Evolutionary conservation across 2,888 invertebrate species (phyloP).

Genomic region (Drosophila falleni): DNA sequence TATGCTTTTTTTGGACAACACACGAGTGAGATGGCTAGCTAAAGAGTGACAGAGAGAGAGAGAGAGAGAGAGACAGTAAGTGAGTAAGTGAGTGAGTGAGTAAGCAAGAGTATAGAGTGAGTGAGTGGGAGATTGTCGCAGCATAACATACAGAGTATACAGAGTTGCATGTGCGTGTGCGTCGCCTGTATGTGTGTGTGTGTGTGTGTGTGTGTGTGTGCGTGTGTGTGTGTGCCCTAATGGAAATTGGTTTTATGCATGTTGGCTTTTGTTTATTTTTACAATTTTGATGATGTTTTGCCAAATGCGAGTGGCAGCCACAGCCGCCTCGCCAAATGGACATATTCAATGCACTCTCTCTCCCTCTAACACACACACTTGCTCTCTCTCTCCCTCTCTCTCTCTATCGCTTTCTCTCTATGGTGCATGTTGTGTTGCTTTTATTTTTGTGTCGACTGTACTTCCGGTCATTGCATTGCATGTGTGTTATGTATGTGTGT

Average conservation of each 20-base stretch:
- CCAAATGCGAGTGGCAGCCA: conserved; percentile 75
- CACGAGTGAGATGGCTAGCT: conserved; percentile 18
- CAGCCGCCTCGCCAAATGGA: conserved; percentile 48
- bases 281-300: conserved; percentile 81
- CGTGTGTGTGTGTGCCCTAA: conserved; percentile 64
- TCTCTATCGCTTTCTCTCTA: not conserved
- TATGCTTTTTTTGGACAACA: conserved; percentile 62
- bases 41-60: not conserved
- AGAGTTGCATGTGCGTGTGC: conserved; percentile 68
- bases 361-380: not conserved
- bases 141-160: conserved; percentile 1
- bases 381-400: not conserved
- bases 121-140: conserved; percentile 3
- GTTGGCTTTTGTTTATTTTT: conserved; percentile 82
- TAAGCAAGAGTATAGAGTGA: conserved; percentile 2
- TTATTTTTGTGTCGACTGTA: conserved; percentile 66
- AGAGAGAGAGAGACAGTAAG: not conserved
- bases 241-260: conserved; percentile 83
- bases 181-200: conserved; percentile 38
- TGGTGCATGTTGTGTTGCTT: conserved; percentile 27
- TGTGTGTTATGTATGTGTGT: conserved; percentile 13
- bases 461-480: conserved; percentile 73
- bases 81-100: not conserved
- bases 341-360: conserved; percentile 24
- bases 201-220: conserved; percentile 34